Conservation (phyloP, 1,140 invertebrate genomes). For the Homarus americanus region DNA sequence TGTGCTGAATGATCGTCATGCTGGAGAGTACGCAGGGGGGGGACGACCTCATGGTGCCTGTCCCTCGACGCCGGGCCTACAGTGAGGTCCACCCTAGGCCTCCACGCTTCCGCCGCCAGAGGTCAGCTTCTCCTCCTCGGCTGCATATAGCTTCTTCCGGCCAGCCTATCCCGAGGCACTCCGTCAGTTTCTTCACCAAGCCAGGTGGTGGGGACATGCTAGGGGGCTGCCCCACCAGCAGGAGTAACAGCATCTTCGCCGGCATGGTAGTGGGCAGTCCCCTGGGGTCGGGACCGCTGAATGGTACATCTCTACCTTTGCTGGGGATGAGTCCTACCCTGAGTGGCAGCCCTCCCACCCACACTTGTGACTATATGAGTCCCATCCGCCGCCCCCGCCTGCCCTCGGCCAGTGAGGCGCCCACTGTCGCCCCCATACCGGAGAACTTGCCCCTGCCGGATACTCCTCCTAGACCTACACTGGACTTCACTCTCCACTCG, state of each 20-base stretch:
- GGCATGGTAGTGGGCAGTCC: conserved; percentile 62
- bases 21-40: background rate
- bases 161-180: background rate
- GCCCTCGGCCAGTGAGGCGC: conserved; percentile 53
- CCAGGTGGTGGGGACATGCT: background rate
- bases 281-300: conserved; percentile 50
- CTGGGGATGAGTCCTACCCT: conserved; percentile 16
- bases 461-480: conserved; percentile 23
- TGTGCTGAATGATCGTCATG: background rate
- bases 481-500: background rate
- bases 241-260: conserved; percentile 26
- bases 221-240: background rate
- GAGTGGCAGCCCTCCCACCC: background rate
- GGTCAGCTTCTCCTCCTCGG: conserved; percentile 28
- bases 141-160: no score
- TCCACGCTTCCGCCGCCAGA: conserved; percentile 22
- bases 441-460: conserved; percentile 57
- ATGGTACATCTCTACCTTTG: conserved; percentile 52
- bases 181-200: background rate
- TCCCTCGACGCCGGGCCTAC: conserved; percentile 48
- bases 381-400: conserved; percentile 54
- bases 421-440: conserved; percentile 54
- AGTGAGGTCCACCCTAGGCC: conserved; percentile 29
- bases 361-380: conserved; percentile 5
- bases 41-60: background rate